Conservation (phyloP, 2,888 invertebrate genomes). For the Orchesellides sinensis region DNA sequence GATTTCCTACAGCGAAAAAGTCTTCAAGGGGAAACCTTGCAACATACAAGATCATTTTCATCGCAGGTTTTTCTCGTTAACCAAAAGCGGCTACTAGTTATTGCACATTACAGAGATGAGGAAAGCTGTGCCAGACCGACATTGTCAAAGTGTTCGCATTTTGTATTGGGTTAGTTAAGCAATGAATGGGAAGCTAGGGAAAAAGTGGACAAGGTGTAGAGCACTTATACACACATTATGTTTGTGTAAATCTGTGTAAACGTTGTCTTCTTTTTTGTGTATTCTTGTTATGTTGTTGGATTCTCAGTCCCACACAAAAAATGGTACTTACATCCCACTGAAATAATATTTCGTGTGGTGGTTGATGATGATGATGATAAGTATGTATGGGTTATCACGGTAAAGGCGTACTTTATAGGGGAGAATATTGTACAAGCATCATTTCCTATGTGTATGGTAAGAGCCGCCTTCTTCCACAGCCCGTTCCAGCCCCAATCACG, state of each 20-base stretch:
- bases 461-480: constrained; percentile 66
- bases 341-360: no score
- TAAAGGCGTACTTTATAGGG: not conserved
- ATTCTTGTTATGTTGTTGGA: not conserved
- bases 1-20: constrained; percentile 24
- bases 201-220: constrained; percentile 45
- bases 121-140: constrained; percentile 2
- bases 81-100: no score
- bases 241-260: not conserved
- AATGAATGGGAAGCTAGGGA: constrained; percentile 21
- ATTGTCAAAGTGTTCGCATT: not conserved
- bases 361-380: constrained; percentile 8
- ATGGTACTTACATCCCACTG: not conserved
- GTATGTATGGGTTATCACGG: not conserved
- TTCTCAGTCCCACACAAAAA: not conserved
- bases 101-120: not conserved
- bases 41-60: not conserved
- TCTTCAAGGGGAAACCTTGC: constrained; percentile 50
- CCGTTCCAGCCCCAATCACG: constrained; percentile 69
- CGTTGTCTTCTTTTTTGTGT: not conserved
- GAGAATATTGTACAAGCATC: not conserved
- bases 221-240: constrained; percentile 14
- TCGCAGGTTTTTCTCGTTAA: no score
- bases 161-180: constrained; percentile 31
- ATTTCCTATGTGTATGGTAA: constrained; percentile 24